Evolutionary conservation across 2,113 vertebrate species (phyloP), one percentile per base, ranked within the genome.

Genomic region (Camelus dromedarius): DNA sequence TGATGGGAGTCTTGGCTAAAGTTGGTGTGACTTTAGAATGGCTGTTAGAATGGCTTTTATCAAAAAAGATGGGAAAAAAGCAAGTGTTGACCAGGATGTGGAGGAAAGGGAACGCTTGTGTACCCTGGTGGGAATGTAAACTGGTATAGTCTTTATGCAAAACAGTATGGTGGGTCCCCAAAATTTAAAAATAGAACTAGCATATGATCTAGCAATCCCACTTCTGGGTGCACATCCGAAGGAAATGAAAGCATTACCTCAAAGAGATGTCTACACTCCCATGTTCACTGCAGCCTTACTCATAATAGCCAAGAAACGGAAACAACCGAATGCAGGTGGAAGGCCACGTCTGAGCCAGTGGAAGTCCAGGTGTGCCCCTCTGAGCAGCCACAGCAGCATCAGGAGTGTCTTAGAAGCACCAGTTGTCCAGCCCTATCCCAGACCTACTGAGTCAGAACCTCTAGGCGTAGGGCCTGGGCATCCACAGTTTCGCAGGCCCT

Each of bases 401-500:
- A 8, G 16, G 35, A 62, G 35, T 35, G 60, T 48, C 22, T 60
- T 42, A 80, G 77, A 82, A 30, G 93, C 0, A 2, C 58, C 11
- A 1, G 5, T 19, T 75, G 28, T 38, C 14, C 5, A 66, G 48
- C 14, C 67, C 8, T 22, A 0, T 10, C 54, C 52, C 73, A 70
- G 79, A 64, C 52, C 70, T 42, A 9, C 38, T 20, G 48, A 15
- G 18, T 69, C 50, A 46, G 64, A 56, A 35, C 32, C 2, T 70
- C 20, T 5, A 0, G 16, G 42, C 3, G 0, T 4, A 4, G 1
- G 9, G 35, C 35, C 46, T 76, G 54, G 54, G 6, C 32, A 35
- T 35, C 28, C 28, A 5, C 28, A n/a, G 20, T 30, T 15, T 73
- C 19, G 5, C 7, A 28, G 5, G 24, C 46, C 8, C 73, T 52